A percentile compares a stretch with the other conserved stretches of the same genome.
Conservation (phyloP, 1,140 invertebrate species). For the Pseudomyrmex pallidus region DNA sequence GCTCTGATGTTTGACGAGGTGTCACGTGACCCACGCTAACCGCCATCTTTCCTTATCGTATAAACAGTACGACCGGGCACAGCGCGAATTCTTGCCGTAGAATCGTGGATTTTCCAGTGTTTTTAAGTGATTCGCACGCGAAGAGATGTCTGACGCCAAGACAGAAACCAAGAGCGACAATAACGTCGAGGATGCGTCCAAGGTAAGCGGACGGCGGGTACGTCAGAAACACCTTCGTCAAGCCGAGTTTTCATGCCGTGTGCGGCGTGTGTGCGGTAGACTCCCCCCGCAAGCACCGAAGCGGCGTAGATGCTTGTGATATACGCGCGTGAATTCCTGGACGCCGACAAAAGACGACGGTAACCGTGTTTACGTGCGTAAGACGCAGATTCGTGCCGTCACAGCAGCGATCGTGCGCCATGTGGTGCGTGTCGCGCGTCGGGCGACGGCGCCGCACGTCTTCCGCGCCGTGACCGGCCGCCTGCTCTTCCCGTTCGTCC, state of each 20-base stretch:
- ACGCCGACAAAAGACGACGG: not conserved
- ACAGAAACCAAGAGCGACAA: conserved; percentile 85
- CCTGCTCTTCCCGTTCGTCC: conserved; percentile 39
- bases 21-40: conserved; percentile 87
- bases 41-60: conserved; percentile 86
- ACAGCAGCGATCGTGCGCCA: conserved; percentile 23
- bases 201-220: conserved; percentile 78
- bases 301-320: conserved; percentile 62
- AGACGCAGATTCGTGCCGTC: not conserved
- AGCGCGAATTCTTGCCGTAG: conserved; percentile 77
- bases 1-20: conserved; percentile 78
- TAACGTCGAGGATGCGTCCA: conserved; percentile 83
- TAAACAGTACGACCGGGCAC: conserved; percentile 84
- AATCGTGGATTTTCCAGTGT: conserved; percentile 81
- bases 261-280: conserved; percentile 70
- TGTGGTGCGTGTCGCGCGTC: conserved; percentile 53
- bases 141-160: conserved; percentile 85
- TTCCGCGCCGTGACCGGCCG: not conserved
- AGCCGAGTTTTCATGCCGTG: conserved; percentile 83
- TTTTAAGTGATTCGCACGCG: conserved; percentile 80
- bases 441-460: conserved; percentile 24
- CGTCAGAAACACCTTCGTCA: conserved; percentile 76
- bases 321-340: conserved; percentile 62
- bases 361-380: conserved; percentile 5
- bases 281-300: conserved; percentile 7